Percentiles rank a stretch among this genome's conserved stretches.
Evolutionary conservation across 2,888 invertebrate genomes (phyloP).

Genomic region (Euzetes globulus): DNA sequence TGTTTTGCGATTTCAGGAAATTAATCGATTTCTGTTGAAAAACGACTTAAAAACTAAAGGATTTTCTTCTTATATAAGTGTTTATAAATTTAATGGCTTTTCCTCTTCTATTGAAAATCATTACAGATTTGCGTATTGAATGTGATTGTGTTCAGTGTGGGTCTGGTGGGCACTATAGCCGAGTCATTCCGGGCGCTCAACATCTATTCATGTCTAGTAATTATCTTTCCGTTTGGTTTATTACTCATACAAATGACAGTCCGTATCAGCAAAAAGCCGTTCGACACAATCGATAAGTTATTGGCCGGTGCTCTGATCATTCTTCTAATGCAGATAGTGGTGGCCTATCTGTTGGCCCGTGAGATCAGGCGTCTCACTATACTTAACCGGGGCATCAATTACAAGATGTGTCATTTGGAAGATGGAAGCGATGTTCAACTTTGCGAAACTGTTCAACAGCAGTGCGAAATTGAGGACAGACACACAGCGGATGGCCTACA

Average conservation of each 20-base stretch:
- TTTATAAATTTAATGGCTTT: not conserved
- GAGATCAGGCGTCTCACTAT: conserved; percentile 23
- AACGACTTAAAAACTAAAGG: too few relatives aligned
- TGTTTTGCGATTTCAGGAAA: too few relatives aligned
- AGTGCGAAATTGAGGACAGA: not conserved
- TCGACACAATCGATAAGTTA: conserved; percentile 10
- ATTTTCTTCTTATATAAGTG: too few relatives aligned
- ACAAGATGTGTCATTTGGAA: conserved; percentile 17
- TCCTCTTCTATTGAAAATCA: not conserved
- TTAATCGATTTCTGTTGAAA: too few relatives aligned
- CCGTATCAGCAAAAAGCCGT: conserved; percentile 14
- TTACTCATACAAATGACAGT: conserved; percentile 19
- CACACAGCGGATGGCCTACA: not conserved
- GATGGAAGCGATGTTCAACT: conserved; percentile 21
- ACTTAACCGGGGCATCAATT: conserved; percentile 9
- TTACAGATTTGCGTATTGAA: conserved; percentile 31
- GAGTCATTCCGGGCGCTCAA: conserved; percentile 32
- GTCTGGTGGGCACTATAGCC: conserved; percentile 34
- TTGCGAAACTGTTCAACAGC: conserved; percentile 11
- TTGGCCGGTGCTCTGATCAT: conserved; percentile 24
- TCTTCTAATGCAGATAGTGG: conserved; percentile 27
- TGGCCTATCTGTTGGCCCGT: conserved; percentile 31
- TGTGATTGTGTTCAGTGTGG: conserved; percentile 32
- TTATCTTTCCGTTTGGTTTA: conserved; percentile 30
- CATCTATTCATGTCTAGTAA: conserved; percentile 32